phyloP scores from a whole-genome alignment of 2,113 vertebrate genomes.

The Melospiza melodia region DNA sequence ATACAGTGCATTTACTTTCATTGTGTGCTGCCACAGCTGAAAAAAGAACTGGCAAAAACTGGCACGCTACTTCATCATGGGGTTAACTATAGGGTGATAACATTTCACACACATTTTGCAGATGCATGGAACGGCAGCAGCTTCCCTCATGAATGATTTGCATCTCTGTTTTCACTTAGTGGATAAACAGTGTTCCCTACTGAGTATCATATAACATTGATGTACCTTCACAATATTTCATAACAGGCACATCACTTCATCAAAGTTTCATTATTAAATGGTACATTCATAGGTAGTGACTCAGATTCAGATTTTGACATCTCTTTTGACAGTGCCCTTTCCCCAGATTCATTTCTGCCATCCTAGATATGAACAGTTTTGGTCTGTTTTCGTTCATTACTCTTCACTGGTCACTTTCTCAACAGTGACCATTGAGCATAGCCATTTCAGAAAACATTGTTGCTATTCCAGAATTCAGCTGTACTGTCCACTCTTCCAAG shows the following conservation, averaged over 20 bases:
- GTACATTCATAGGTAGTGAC: background rate
- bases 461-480: background rate
- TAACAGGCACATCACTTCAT: background rate
- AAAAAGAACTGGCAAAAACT: background rate
- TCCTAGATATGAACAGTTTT: background rate
- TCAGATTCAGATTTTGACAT: background rate
- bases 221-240: background rate
- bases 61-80: fast-evolving
- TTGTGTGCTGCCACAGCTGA: background rate
- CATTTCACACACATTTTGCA: background rate
- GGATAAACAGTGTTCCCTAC: background rate
- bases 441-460: background rate
- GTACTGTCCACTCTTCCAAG: background rate
- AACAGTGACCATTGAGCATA: background rate
- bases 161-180: background rate
- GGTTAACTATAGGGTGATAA: background rate
- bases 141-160: background rate
- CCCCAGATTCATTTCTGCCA: background rate
- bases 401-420: background rate
- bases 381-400: background rate
- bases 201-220: background rate
- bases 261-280: background rate
- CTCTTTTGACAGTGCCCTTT: background rate
- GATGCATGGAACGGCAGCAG: background rate
- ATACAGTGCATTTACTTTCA: background rate